Evolutionary conservation across 1,140 invertebrate species (phyloP).

Genomic region (Halictus rubicundus): DNA sequence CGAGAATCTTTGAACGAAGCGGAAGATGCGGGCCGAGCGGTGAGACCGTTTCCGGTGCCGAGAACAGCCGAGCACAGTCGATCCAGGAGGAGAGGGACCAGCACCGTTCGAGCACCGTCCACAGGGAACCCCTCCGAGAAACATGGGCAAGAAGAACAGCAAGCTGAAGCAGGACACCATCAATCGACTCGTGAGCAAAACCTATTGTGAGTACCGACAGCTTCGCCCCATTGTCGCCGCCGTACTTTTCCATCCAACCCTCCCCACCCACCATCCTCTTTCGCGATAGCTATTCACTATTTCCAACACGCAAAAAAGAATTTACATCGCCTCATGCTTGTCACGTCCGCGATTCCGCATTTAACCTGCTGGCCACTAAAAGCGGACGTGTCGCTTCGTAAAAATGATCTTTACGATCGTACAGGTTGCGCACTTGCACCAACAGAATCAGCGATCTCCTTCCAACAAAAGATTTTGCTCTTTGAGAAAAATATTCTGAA

Average conservation of each 20-base stretch:
- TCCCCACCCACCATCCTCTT: too few relatives aligned
- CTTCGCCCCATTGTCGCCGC: constrained; percentile 1
- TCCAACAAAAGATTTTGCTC: too few relatives aligned
- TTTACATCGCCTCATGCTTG: too few relatives aligned
- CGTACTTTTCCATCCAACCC: neutral
- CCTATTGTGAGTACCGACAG: constrained; percentile 90
- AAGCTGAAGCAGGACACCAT: constrained; percentile 96
- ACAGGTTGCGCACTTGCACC: too few relatives aligned
- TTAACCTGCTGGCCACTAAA: too few relatives aligned
- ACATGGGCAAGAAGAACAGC: constrained; percentile 90
- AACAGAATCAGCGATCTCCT: too few relatives aligned
- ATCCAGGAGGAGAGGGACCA: neutral
- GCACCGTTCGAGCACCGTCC: neutral
- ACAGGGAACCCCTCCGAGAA: constrained; percentile 26
- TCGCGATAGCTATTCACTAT: too few relatives aligned
- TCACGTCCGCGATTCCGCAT: too few relatives aligned
- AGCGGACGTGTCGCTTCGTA: too few relatives aligned
- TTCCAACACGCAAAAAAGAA: too few relatives aligned
- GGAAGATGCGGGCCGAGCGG: constrained; percentile 58
- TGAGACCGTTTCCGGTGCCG: constrained; percentile 36
- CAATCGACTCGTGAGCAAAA: constrained; percentile 91
- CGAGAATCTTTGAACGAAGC: neutral
- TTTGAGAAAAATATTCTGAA: too few relatives aligned
- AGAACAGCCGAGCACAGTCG: neutral
- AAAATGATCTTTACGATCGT: too few relatives aligned